Evolutionary conservation across 2,888 invertebrate genomes (phyloP), one percentile per base, ranked within the genome.

Genomic region (Netelia fuscicornis): DNA sequence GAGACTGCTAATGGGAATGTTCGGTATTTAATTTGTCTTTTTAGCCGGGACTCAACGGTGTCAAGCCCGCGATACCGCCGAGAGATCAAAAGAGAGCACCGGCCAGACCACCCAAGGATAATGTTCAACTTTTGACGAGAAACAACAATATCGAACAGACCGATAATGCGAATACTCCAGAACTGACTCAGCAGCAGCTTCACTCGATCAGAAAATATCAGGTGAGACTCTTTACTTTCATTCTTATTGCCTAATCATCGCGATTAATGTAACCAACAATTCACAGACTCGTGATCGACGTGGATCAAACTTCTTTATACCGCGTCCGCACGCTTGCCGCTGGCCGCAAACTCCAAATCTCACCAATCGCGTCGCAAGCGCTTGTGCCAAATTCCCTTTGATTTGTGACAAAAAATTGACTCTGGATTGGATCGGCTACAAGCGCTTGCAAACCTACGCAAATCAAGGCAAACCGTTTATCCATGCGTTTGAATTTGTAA

Each of bases 161-260:
- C 92, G 67, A 93, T 94, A 77, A 95, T 94, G 79, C 94, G 94
- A 86, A 94, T 94, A 71, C 95, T 94, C 94, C 94, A 76, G 95
- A 96, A 89, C 97, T 97, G 89, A 97, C 97, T 86, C 96, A 97
- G 92, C 98, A 98, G 91, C 98, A 98, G 94, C 95, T 98, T 94
- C 98, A 98, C 92, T 97, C 98, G 94, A 98, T 98, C 93, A 97
- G 97, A 92, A 98, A 98, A 94, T 98, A 98, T 94, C 98, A 98
- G 97, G 98, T 98, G 90, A 95, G 95, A 72, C 30, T 6, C 13
- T 13, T 48, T 48, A 11, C 10, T 11, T 48, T 13, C 37, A 37
- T 37, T 37, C 37, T 37, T 8, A 37, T 37, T 6, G 37, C 37
- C 6, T 37, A 37, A 37, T 37, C 37, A 37, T 37, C 37, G 37